A percentile compares a stretch with the other conserved stretches of the same genome.
Evolutionary conservation across 2,113 vertebrate genomes (phyloP).

Genomic region (Ameiurus melas): DNA sequence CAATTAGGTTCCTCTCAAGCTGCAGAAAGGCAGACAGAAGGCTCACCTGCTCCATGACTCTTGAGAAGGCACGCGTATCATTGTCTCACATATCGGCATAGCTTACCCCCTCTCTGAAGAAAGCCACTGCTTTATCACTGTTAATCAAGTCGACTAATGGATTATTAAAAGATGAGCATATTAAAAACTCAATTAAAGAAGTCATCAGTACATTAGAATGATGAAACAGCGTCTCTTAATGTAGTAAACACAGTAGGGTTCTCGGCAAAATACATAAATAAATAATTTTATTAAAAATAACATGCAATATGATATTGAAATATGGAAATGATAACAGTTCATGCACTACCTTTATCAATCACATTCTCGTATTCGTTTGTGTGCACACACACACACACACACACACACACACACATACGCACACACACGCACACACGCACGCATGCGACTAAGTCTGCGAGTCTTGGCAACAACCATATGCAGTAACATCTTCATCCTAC

Average conservation of each 20-base stretch:
- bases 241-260: constrained; percentile 3
- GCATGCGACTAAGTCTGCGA: constrained; percentile 52
- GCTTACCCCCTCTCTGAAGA: constrained; percentile 61
- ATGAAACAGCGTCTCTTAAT: constrained; percentile 27
- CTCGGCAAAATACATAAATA: constrained; percentile 26
- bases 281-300: not conserved
- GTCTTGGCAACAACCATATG: constrained; percentile 66
- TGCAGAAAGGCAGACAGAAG: constrained; percentile 52
- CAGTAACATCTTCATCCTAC: constrained; percentile 75
- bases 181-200: constrained; percentile 59
- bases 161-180: constrained; percentile 68
- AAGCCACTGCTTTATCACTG: constrained; percentile 67
- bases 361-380: constrained; percentile 34
- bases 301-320: not conserved
- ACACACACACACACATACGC: constrained; percentile 46
- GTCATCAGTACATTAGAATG: constrained; percentile 56
- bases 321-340: constrained; percentile 52
- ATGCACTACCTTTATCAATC: constrained; percentile 54
- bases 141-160: constrained; percentile 70
- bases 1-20: constrained; percentile 71
- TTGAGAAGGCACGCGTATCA: constrained; percentile 66
- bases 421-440: constrained; percentile 48
- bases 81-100: constrained; percentile 68
- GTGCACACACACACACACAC: constrained; percentile 45
- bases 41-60: constrained; percentile 44